Conservation (phyloP, 1,140 invertebrate species). For the Anastrepha ludens region DNA sequence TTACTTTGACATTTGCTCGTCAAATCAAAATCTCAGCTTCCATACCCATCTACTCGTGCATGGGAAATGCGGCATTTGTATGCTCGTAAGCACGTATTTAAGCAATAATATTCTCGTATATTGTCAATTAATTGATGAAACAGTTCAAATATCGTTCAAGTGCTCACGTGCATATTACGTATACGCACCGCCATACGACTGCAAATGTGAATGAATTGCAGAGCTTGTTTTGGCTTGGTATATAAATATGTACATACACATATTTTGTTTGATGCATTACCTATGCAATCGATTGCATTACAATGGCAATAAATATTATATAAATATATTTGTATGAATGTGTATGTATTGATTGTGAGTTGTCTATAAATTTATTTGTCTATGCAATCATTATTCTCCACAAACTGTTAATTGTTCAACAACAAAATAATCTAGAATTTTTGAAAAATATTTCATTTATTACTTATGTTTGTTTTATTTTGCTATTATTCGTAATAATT, state of each 20-base stretch:
- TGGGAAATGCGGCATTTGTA: neutral
- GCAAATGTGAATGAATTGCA: constrained; percentile 41
- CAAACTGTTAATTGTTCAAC: neutral
- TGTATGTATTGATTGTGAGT: neutral
- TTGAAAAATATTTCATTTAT: neutral
- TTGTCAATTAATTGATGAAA: constrained; percentile 23
- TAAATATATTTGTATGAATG: neutral
- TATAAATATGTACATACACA: neutral
- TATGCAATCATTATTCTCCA: neutral
- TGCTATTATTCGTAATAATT: neutral
- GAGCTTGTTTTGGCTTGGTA: too few relatives aligned
- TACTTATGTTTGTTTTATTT: neutral
- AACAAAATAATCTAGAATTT: constrained; percentile 7
- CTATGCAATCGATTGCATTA: neutral
- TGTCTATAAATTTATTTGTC: constrained; percentile 34
- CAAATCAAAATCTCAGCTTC: constrained; percentile 2
- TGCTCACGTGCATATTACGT: constrained; percentile 22
- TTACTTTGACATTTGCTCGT: neutral
- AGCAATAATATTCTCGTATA: constrained; percentile 19
- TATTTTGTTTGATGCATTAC: neutral
- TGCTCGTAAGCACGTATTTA: constrained; percentile 13
- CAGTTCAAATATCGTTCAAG: constrained; percentile 45
- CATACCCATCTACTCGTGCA: neutral
- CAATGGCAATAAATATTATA: neutral
- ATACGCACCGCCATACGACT: neutral